Conservation (phyloP, 1,140 invertebrate species). For the Zaprionus taronus region DNA sequence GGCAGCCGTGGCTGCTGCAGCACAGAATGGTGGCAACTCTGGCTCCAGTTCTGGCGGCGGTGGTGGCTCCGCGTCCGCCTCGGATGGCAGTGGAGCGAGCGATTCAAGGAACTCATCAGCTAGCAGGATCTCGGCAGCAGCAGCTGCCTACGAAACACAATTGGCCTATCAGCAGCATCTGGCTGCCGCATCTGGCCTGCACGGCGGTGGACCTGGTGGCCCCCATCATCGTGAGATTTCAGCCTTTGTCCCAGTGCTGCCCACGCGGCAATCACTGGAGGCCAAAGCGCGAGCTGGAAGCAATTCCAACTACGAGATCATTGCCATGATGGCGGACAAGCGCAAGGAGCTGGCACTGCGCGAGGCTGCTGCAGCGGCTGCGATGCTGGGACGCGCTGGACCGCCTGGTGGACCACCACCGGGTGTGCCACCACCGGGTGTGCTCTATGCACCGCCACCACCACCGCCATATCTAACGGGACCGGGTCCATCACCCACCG, state of each 20-base stretch:
- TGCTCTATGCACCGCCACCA: constrained; percentile 87
- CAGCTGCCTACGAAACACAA: constrained; percentile 87
- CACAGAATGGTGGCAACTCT: constrained; percentile 26
- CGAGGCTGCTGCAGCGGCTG: constrained; percentile 88
- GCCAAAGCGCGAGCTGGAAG: constrained; percentile 85
- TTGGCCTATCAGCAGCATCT: constrained; percentile 89
- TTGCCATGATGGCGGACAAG: constrained; percentile 95
- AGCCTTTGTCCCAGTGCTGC: constrained; percentile 93
- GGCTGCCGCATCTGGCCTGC: constrained; percentile 84
- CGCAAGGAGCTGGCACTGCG: constrained; percentile 90
- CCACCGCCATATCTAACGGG: constrained; percentile 87
- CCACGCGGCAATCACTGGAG: constrained; percentile 87
- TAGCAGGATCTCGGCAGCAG: constrained; percentile 78
- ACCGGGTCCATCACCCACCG: constrained; percentile 87
- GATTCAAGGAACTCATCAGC: constrained; percentile 86
- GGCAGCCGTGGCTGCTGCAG: constrained; percentile 58
- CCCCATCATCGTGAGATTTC: constrained; percentile 89
- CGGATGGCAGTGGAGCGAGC: constrained; percentile 78
- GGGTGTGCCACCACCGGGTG: constrained; percentile 84
- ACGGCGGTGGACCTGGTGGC: constrained; percentile 71
- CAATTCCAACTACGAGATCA: constrained; percentile 89
- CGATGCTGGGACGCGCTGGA: constrained; percentile 85
- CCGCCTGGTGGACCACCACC: constrained; percentile 84
- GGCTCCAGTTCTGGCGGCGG: constrained; percentile 1
- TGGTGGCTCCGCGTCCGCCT: constrained; percentile 29